Base-by-base conservation (phyloP, 2,797 vertebrate species). In the Pseudotriccus pelzelni region DNA sequence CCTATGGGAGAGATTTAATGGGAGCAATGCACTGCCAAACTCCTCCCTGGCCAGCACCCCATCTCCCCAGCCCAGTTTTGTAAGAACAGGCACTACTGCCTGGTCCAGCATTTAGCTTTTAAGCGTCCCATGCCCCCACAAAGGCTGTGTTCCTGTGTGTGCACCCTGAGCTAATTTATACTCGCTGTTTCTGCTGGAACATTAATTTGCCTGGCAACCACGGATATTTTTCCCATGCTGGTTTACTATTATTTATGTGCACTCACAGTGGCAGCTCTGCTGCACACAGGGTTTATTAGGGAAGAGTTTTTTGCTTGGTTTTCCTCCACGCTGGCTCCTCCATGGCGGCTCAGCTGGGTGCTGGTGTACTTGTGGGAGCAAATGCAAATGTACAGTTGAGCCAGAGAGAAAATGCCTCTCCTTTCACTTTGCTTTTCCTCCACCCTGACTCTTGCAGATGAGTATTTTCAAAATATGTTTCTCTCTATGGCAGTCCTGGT, bases 121-220 rank as follows among this genome's bases (percentile, higher is more conserved):
- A 21, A 60, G 53, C 67, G 25, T 49, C 59, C 59, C 50, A 0
- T 63, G 22, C 14, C 59, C 69, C 44, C 2, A 2, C 53, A 60
- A 60, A 81, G 15, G 34, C 84, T 64, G 41, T 2, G 3, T 28
- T 76, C 43, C 49, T 3, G 0, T 11, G 41, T n/a, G 37, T 32
- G 22, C 9, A 5, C 41, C 52, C 87, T 39, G 24, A 93, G 74
- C 60, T 87, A 44, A 64, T 93, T 95, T 89, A 63, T 90, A 60
- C 67, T 80, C 93, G 72, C 56, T 59, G 53, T 84, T 94, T 74
- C 47, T 91, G 70, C 81, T 62, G 79, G 66, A 55, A 25, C 70
- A 50, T 77, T 68, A 68, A 62, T 85, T 90, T 78, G 62, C 89
- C 78, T 79, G 89, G 87, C 69, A 94, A 94, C 91, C 28, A 21